Evolutionary conservation across 2,888 invertebrate genomes (phyloP), one percentile per base, ranked within the genome.

Genomic region (Andrena marginata): DNA sequence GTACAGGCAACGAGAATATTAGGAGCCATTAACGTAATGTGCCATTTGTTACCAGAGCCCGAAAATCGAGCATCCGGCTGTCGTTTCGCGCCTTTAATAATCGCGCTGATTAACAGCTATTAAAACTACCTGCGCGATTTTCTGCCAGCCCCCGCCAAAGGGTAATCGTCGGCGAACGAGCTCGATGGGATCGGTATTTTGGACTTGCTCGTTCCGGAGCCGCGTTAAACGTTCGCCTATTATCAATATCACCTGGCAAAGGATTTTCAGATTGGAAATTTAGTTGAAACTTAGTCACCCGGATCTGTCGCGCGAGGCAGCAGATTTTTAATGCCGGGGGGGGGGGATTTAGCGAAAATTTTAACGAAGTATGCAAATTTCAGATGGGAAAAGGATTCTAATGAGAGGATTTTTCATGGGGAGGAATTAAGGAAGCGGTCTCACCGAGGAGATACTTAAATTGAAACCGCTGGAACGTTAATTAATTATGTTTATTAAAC

Each of bases 21-120:
- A 87, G 86, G 81, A 84, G 85, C 83, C 90, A 90, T 90, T 90
- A 91, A 89, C 85, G 87, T 87, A 90, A 90, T 88, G 87, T 82
- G 63, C 65, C 82, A 80, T 85, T 85, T 79, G 77, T 79, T 68
- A 35, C 63, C 35, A 23, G 64, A 56, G 77, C 42, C 62, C 31
- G 74, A 60, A 62, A 77, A 78, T 70, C 77, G 71, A 60, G 59
- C 63, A 62, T 77, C 56, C 73, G 73, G 33, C 62, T 75, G 72
- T 72, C 79, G 72, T 85, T 77, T 64, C 68, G 63, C 33, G 70
- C 69, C 68, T 80, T 85, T 83, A 86, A 84, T 86, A 84, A 86
- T 72, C 70, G 72, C 48, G 56, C 70, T 76, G 83, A 85, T 80
- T 77, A 86, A 82, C 80, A 80, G 65, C 71, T 71, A 76, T 70